Percentiles rank a stretch among this genome's conserved stretches.
Evolutionary conservation across 2,797 vertebrate species (phyloP).

Genomic region (Chrysocyon brachyurus): DNA sequence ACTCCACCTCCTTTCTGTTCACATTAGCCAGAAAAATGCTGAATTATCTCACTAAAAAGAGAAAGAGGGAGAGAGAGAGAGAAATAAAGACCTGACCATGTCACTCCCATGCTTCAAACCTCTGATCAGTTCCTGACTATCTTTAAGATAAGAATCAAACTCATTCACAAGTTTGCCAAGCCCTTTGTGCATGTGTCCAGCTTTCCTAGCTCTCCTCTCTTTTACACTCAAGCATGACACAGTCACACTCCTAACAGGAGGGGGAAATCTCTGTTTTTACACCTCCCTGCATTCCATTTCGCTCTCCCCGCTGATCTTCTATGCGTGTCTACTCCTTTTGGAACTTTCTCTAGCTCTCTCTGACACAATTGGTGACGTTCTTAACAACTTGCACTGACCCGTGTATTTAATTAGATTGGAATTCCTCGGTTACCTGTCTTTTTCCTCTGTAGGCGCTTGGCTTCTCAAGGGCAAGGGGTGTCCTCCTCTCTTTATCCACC

Average conservation of each 20-base stretch:
- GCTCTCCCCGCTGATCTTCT: neutral
- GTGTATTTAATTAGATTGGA: neutral
- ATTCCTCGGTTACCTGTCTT: neutral
- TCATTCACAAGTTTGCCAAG: neutral
- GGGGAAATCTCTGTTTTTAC: neutral
- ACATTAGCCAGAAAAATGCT: neutral
- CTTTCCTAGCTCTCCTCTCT: neutral
- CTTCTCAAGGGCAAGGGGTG: neutral
- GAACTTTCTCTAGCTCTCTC: neutral
- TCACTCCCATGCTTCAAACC: neutral
- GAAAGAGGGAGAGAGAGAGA: too few species aligned
- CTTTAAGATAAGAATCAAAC: neutral
- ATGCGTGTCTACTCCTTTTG: neutral
- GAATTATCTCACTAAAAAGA: neutral
- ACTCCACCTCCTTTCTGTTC: neutral
- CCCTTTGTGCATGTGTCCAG: neutral
- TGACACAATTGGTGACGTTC: neutral
- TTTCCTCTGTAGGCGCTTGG: neutral
- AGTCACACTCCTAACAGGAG: neutral
- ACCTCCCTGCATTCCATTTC: neutral
- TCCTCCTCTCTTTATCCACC: neutral
- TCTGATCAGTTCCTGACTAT: neutral
- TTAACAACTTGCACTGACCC: neutral
- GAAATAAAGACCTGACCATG: accelerated
- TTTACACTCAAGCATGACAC: neutral